phyloP scores from a whole-genome alignment of 2,888 invertebrate species.

The Caenorhabditis drosophilae region DNA sequence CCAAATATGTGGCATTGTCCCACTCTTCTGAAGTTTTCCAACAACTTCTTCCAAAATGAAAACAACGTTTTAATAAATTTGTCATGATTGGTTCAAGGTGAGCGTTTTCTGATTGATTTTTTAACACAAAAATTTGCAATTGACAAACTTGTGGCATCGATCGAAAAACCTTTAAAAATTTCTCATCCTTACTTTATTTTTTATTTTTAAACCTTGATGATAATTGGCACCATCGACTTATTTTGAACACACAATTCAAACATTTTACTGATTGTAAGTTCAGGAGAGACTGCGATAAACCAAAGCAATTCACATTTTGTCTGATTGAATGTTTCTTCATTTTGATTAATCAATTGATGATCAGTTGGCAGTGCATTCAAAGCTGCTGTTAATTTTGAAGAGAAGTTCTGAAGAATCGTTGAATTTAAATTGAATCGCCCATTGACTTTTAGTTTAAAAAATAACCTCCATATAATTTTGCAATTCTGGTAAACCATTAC shows the following conservation, averaged over 20 bases:
- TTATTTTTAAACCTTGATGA: background rate
- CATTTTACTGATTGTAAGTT: background rate
- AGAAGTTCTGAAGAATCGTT: conserved; percentile 6
- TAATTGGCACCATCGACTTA: background rate
- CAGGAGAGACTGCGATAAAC: background rate
- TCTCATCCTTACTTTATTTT: background rate
- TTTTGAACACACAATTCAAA: background rate
- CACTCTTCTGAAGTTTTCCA: background rate
- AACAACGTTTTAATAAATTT: background rate
- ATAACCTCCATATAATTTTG: conserved; percentile 25
- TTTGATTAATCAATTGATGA: conserved; percentile 9
- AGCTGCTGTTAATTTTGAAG: conserved; percentile 10
- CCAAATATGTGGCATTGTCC: background rate
- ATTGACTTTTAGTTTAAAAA: background rate
- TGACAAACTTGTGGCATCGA: background rate
- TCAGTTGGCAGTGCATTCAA: conserved; percentile 18
- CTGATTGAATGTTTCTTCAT: conserved; percentile 11
- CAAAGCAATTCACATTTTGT: conserved; percentile 2
- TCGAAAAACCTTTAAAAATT: background rate
- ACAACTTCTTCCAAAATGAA: background rate
- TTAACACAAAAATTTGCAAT: background rate
- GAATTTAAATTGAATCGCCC: background rate
- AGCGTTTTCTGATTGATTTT: background rate
- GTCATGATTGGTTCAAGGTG: background rate
- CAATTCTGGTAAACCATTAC: conserved; percentile 12